These are phyloP conservation scores for Microcebus jonahi DNA, from an alignment of 2,113 vertebrate genomes.

Conservation along the genomic window DNA sequence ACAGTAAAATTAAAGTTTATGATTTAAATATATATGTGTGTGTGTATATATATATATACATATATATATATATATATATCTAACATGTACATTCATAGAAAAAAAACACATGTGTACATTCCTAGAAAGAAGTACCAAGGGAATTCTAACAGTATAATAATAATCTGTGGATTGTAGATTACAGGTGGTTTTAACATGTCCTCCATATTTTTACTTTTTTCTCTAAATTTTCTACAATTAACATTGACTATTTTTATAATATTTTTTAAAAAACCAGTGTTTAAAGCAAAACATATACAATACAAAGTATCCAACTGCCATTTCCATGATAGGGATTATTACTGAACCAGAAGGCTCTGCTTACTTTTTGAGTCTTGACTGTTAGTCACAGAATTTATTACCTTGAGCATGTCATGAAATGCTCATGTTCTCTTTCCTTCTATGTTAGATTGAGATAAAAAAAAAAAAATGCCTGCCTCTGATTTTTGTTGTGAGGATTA, in stretches of 20 bases:
- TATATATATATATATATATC: background rate
- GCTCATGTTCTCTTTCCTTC: background rate
- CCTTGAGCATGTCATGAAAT: background rate
- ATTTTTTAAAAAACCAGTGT: background rate
- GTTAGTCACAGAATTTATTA: background rate
- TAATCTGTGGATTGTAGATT: background rate
- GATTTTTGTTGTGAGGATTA: background rate
- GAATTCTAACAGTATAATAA: background rate
- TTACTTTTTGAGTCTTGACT: background rate
- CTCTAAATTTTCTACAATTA: background rate
- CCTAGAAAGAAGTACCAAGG: background rate
- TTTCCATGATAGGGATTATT: background rate
- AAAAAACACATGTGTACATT: background rate
- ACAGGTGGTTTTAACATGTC: background rate
- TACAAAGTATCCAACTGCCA: background rate
- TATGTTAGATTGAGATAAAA: background rate
- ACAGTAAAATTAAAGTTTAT: background rate
- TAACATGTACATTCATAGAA: background rate
- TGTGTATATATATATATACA: background rate
- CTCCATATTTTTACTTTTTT: background rate
- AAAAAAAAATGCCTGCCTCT: background rate
- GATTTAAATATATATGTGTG: background rate
- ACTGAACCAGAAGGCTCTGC: background rate
- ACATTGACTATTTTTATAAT: background rate
- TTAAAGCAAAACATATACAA: background rate